Evolutionary conservation across 2,888 invertebrate species (phyloP).

Genomic region (Athetis lepigone): DNA sequence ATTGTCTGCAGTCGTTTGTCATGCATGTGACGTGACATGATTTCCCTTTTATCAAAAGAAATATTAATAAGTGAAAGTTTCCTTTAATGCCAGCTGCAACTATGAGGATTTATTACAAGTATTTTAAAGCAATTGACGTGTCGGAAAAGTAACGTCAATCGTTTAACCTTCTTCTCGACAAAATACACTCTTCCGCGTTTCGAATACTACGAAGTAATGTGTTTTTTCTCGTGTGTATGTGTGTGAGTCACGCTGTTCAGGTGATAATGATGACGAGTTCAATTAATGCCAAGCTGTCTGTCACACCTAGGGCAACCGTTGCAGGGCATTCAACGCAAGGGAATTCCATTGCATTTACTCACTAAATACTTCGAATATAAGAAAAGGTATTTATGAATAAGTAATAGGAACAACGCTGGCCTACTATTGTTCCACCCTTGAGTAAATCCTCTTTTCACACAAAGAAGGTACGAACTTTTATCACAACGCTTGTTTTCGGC

Average conservation of each 20-base stretch:
- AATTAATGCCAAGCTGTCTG: constrained; percentile 64
- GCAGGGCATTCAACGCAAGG: constrained; percentile 18
- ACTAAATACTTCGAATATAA: constrained; percentile 12
- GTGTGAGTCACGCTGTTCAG: constrained; percentile 71
- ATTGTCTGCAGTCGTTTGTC: constrained; percentile 80
- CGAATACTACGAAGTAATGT: constrained; percentile 62
- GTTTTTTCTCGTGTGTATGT: constrained; percentile 67
- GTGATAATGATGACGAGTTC: constrained; percentile 72
- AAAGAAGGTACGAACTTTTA: too few species aligned
- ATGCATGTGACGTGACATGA: constrained; percentile 76
- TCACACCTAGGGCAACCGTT: constrained; percentile 34
- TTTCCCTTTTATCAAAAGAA: constrained; percentile 84
- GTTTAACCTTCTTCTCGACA: constrained; percentile 74
- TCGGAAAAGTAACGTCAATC: constrained; percentile 72
- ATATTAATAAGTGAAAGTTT: constrained; percentile 83
- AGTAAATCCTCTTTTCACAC: too few species aligned
- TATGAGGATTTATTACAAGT: constrained; percentile 68
- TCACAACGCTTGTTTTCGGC: too few species aligned
- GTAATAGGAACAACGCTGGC: too few species aligned
- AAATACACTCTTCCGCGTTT: constrained; percentile 74
- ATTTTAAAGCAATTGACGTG: constrained; percentile 67
- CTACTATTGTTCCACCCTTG: too few species aligned
- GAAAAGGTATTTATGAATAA: constrained; percentile 4
- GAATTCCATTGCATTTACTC: constrained; percentile 26
- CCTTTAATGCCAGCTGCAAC: constrained; percentile 64